These are phyloP conservation scores for Gasterosteus nipponicus DNA, from an alignment of 2,113 vertebrate species.

Conservation along the genomic window DNA sequence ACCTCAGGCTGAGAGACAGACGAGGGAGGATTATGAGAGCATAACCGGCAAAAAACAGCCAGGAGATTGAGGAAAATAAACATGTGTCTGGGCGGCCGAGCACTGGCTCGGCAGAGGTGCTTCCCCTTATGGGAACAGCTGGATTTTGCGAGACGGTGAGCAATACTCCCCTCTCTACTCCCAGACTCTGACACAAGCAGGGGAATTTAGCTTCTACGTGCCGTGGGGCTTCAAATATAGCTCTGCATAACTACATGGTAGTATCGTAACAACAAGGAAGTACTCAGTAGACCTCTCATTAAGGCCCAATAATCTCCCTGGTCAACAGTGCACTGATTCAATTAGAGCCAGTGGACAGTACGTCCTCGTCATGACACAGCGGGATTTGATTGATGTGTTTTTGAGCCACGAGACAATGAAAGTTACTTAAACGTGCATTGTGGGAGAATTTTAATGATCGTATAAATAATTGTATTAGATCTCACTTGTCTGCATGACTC, in stretches of 20 bases:
- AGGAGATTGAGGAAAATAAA: conserved; percentile 71
- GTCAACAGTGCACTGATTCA: background rate
- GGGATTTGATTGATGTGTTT: background rate
- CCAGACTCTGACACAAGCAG: conserved; percentile 81
- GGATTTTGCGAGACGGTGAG: conserved; percentile 77
- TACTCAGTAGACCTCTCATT: conserved; percentile 6
- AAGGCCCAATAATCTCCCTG: conserved; percentile 8
- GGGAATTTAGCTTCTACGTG: conserved; percentile 76
- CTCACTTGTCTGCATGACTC: background rate
- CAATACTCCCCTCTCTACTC: conserved; percentile 73
- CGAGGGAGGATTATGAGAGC: conserved; percentile 53
- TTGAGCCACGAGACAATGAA: background rate
- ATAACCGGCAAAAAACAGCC: conserved; percentile 46
- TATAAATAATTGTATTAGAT: background rate
- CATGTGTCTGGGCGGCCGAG: conserved; percentile 68
- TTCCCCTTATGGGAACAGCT: conserved; percentile 80
- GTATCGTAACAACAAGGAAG: conserved; percentile 37
- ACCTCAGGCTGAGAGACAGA: conserved; percentile 28
- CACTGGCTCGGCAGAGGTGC: conserved; percentile 73
- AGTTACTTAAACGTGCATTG: background rate
- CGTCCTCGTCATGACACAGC: background rate
- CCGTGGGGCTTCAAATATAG: conserved; percentile 70
- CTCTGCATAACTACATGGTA: conserved; percentile 39
- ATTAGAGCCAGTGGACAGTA: background rate
- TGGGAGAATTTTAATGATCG: background rate